Evolutionary conservation across 2,797 vertebrate species (phyloP).

Genomic region (Chelonia mydas): DNA sequence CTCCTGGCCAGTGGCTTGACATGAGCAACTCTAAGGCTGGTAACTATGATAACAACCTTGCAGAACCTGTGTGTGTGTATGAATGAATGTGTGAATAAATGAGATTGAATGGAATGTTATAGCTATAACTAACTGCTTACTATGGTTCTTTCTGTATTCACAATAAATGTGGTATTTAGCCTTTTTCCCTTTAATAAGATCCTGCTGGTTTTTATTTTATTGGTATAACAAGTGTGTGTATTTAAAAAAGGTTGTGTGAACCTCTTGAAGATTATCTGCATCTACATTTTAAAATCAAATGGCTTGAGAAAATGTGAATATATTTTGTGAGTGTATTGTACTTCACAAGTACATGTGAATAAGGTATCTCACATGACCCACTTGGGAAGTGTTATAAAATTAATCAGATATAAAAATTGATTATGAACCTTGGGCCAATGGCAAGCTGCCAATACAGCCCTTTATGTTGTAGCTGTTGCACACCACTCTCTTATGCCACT

Average conservation of each 20-base stretch:
- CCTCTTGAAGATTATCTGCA: neutral
- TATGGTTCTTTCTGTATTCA: no score
- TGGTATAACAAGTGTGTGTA: accelerated
- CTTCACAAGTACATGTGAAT: neutral
- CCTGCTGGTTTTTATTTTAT: no score
- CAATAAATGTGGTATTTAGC: no score
- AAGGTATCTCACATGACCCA: neutral
- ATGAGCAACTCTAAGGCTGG: no score
- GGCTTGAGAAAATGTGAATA: neutral
- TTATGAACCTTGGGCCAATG: neutral
- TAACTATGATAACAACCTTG: no score
- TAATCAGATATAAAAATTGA: neutral
- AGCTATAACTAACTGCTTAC: no score
- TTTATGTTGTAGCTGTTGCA: neutral
- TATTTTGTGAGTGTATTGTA: neutral
- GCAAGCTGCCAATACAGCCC: neutral
- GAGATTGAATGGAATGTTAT: no score
- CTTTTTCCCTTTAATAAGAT: no score
- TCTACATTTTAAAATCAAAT: neutral
- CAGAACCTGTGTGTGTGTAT: no score
- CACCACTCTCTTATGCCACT: accelerated
- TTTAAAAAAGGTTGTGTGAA: neutral
- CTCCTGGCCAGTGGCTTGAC: no score
- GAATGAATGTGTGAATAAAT: no score
- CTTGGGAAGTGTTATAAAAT: neutral